Base-by-base conservation (phyloP, 2,797 vertebrate species). In the Eutrigla gurnardus region DNA sequence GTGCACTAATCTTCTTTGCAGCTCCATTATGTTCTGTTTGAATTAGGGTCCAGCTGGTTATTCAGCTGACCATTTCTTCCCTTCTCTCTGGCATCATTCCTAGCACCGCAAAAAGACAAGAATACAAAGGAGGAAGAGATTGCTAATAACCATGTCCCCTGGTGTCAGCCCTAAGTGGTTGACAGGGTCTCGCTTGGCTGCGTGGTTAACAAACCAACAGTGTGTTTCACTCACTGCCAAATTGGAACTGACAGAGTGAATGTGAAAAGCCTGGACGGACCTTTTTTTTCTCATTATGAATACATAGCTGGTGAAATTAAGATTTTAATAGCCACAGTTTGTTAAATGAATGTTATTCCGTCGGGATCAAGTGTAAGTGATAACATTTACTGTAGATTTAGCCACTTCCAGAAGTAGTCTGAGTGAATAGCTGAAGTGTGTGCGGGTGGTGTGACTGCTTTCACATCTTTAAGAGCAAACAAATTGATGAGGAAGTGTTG, bases 61-160 rank as follows among this genome's bases (percentile, higher is more conserved):
- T 72, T 81, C 80, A 67, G 70, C 75, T 42, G 63, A 72, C 49
- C 55, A 25, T 25, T 54, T 37, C 42, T 70, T 64, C 47, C 60
- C 7, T 39, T 9, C 43, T 18, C 63, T 57, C 69, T 90, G 85
- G 83, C 83, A 32, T 73, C 25, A 65, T 52, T 70, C 80, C 73
- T 47, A 36, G 72, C 68, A 62, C 55, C 57, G 2, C 57, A 76
- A 84, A 84, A 80, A 75, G 63, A 72, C 47, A 61, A 45, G 53
- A 59, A 63, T 53, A 74, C 46, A 87, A 87, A 86, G 35, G 49
- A 40, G 18, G 39, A 58, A 18, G 60, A 83, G 76, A 80, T 7
- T 36, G 81, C 78, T 85, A 86, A 87, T 89, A 74, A 88, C 49
- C 58, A 25, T 59, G 57, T 81, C 72, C 78, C 39, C 58, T n/a